These are phyloP conservation scores for Drosophila infuscata DNA, from an alignment of 2,888 invertebrate species.

Conservation along the genomic window DNA sequence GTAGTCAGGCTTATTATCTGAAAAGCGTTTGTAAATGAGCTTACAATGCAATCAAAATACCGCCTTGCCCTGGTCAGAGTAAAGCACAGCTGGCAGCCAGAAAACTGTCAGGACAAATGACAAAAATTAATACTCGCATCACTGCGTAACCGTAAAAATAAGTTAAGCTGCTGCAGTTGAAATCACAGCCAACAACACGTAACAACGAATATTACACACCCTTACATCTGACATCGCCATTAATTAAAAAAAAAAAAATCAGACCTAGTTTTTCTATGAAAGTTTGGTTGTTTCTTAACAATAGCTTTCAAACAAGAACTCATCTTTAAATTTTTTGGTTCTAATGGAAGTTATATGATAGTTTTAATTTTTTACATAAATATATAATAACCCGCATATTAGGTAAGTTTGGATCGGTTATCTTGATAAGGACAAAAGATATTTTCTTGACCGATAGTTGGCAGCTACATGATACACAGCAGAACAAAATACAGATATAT, in stretches of 20 bases:
- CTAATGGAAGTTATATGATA: not conserved
- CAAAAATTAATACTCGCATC: slow-evolving; percentile 50
- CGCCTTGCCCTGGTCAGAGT: slow-evolving; percentile 21
- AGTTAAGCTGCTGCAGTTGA: slow-evolving; percentile 45
- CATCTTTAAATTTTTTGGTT: not conserved
- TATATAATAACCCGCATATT: not conserved
- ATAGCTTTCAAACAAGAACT: not conserved
- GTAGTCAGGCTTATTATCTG: slow-evolving; percentile 58
- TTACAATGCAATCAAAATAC: slow-evolving; percentile 71
- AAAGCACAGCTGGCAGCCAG: slow-evolving; percentile 25
- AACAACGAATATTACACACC: not conserved
- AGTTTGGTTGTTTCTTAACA: not conserved
- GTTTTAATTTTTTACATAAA: not conserved
- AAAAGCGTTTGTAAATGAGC: slow-evolving; percentile 67
- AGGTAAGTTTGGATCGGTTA: not conserved
- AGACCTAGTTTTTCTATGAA: not conserved
- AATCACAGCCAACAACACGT: slow-evolving; percentile 17
- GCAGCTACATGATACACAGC: not conserved
- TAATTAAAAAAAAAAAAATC: not conserved
- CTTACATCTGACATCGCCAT: not conserved
- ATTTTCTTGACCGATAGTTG: not conserved
- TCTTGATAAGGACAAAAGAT: not conserved
- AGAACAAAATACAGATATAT: not conserved
- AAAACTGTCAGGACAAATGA: slow-evolving; percentile 53
- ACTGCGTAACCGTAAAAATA: slow-evolving; percentile 47